These are phyloP conservation scores for Xiphorhynchus elegans DNA, from an alignment of 2,113 vertebrate genomes.

Conservation along the genomic window DNA sequence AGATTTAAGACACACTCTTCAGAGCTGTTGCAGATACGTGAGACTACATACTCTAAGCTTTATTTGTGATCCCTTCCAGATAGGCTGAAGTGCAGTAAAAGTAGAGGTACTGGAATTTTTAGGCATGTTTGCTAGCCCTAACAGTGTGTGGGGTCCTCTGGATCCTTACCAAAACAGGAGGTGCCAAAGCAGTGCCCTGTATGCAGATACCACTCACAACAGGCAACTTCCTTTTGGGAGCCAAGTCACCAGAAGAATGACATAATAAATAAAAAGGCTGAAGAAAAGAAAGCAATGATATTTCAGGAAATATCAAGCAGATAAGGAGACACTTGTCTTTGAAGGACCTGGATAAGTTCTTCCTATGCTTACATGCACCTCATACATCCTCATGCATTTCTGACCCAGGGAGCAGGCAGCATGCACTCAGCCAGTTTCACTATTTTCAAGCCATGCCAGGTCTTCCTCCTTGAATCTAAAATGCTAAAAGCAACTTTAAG, in stretches of 20 bases:
- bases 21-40: neutral
- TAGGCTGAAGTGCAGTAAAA: neutral
- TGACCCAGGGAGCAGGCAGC: neutral
- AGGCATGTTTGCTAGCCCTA: neutral
- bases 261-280: neutral
- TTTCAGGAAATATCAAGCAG: neutral
- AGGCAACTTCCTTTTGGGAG: neutral
- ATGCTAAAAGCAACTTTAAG: neutral
- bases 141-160: neutral
- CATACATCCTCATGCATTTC: neutral
- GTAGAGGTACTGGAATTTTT: neutral
- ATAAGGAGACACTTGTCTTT: neutral
- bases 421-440: neutral
- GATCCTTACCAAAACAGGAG: neutral
- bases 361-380: accelerated
- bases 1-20: neutral
- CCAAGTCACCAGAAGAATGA: neutral
- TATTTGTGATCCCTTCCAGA: neutral
- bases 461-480: neutral
- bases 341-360: neutral
- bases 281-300: neutral
- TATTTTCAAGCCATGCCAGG: neutral
- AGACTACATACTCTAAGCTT: neutral
- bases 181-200: accelerated
- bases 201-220: neutral